phyloP scores from a whole-genome alignment of 2,113 vertebrate species.

The Calyptomena viridis region DNA sequence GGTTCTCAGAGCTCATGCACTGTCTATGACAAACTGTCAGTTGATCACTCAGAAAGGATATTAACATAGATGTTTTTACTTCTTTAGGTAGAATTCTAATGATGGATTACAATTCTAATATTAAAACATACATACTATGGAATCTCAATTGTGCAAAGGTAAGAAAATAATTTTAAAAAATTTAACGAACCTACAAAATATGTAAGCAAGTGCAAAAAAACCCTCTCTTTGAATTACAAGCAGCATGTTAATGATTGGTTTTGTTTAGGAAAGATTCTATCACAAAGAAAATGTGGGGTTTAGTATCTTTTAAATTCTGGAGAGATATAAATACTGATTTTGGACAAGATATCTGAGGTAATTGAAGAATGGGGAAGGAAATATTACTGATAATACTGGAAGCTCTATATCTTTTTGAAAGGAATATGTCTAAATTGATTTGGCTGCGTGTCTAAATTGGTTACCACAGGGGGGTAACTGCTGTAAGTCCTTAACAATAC shows the following conservation, averaged over 20 bases:
- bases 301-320: not conserved
- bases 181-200: rapidly evolving
- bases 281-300: not conserved
- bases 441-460: slow-evolving; percentile 1
- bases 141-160: not conserved
- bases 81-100: not conserved
- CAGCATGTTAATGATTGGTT: not conserved
- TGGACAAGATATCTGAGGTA: not conserved
- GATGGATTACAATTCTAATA: not conserved
- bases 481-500: slow-evolving; percentile 5
- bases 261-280: not conserved
- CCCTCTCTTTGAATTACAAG: rapidly evolving
- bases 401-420: not conserved
- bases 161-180: not conserved
- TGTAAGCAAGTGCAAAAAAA: not conserved
- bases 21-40: not conserved
- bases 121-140: rapidly evolving
- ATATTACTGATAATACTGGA: not conserved
- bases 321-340: not conserved
- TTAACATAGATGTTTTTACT: not conserved
- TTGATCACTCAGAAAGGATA: not conserved
- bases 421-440: not conserved
- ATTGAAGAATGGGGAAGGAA: not conserved
- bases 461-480: not conserved
- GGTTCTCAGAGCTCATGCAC: not conserved